phyloP scores from a whole-genome alignment of 35 echinoderm and acorn worm genomes.

The Apostichopus japonicus region DNA sequence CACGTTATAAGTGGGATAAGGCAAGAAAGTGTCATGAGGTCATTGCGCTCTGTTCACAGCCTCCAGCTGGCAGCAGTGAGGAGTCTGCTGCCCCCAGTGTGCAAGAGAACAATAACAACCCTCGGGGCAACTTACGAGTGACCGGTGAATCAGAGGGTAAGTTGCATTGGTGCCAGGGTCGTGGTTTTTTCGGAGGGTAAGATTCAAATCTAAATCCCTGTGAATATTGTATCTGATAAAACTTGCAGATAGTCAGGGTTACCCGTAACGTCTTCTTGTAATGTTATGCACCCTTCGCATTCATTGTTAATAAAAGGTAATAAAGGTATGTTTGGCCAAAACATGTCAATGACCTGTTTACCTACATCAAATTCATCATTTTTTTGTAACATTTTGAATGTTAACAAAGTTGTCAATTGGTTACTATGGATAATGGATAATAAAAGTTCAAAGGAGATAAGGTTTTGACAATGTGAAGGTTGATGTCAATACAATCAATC shows the following conservation, averaged over 20 bases:
- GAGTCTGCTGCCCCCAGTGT: conserved; percentile 36
- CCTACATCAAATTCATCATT: too few species aligned
- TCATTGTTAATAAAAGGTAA: too few species aligned
- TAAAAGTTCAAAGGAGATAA: not conserved
- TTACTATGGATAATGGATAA: not conserved
- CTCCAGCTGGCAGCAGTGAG: conserved; percentile 7
- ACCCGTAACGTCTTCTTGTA: too few species aligned
- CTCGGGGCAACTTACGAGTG: not conserved
- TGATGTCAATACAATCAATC: not conserved
- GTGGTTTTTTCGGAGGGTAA: too few species aligned
- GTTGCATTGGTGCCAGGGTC: not conserved
- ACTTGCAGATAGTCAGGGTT: too few species aligned
- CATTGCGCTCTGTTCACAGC: conserved; percentile 49
- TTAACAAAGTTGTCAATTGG: too few species aligned
- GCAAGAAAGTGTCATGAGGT: not conserved
- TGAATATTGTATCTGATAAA: too few species aligned
- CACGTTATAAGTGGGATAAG: not conserved
- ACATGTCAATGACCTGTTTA: too few species aligned
- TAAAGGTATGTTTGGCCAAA: too few species aligned
- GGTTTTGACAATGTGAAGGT: not conserved
- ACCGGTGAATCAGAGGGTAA: not conserved
- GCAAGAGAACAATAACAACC: conserved; percentile 40
- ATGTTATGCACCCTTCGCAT: too few species aligned
- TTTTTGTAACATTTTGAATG: too few species aligned
- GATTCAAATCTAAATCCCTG: too few species aligned